Evolutionary conservation across 2,797 vertebrate species (phyloP).

Genomic region (Coilia nasus): DNA sequence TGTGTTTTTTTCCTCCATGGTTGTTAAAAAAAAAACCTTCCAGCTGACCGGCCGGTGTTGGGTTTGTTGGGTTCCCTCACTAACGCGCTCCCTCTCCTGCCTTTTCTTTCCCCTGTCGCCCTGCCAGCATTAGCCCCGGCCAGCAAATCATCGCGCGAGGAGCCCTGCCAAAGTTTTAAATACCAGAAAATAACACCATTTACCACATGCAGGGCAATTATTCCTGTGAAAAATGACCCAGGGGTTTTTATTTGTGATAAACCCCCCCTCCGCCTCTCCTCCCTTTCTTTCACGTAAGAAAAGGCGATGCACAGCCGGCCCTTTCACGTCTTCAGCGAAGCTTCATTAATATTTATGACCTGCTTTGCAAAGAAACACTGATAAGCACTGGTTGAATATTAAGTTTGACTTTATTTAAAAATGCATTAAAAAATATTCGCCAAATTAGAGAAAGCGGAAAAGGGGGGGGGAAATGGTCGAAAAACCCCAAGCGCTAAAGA

Average conservation of each 20-base stretch:
- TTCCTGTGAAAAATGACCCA: constrained; percentile 73
- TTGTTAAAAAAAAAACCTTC: constrained; percentile 48
- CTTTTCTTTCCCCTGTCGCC: constrained; percentile 48
- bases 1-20: neutral
- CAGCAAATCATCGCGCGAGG: constrained; percentile 62
- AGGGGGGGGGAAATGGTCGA: constrained; percentile 32
- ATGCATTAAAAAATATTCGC: constrained; percentile 77
- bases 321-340: constrained; percentile 65
- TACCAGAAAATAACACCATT: constrained; percentile 72
- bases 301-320: constrained; percentile 59
- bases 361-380: constrained; percentile 81
- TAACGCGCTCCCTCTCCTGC: constrained; percentile 29
- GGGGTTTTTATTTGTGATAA: constrained; percentile 71
- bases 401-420: constrained; percentile 77
- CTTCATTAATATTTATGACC: constrained; percentile 81
- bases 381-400: constrained; percentile 81
- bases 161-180: constrained; percentile 68
- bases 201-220: constrained; percentile 75
- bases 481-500: constrained; percentile 41
- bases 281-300: constrained; percentile 55
- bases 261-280: constrained; percentile 34
- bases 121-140: constrained; percentile 59
- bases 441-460: constrained; percentile 70
- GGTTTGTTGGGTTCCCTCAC: constrained; percentile 47
- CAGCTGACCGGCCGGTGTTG: constrained; percentile 51